Evolutionary conservation across 2,797 vertebrate species (phyloP), one percentile per base, ranked within the genome.

Genomic region (Carapus acus): DNA sequence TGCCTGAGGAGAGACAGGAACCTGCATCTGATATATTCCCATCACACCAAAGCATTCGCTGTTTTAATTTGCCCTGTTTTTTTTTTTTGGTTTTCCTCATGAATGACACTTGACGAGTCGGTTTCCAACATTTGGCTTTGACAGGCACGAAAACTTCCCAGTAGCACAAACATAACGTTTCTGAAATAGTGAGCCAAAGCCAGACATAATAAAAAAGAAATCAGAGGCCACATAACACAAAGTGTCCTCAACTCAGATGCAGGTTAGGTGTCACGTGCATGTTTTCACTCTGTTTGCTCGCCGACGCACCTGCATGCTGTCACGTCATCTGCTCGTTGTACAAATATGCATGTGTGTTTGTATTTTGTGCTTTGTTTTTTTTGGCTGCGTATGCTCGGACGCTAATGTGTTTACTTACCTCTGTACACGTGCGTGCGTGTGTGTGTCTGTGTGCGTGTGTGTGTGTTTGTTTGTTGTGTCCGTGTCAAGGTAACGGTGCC

Each of bases 401-500:
- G 6, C 11, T 13, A 15, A 7, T 12, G 9, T 33, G 6, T 33
- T 12, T 3, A 33, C 31, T 33, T 33, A 4, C 14, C 14, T 33
- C 31, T 36, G 29, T 16, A 15, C 15, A n/a, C 18, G 16, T 22
- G 3, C 8, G 13, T 49, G 23, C 38, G 23, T 49, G n/a, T 62
- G 42, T 17, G 16, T 36, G 52, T 22, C 17, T 43, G 23, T 49
- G n/a, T 62, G 42, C 16, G 16, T 36, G 52, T 22, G n/a, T 48
- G 34, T 57, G 6, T 57, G 15, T 14, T 16, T 19, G 14, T 39
- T 36, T 4, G n/a, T 36, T 21, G n/a, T n/a, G n/a, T n/a, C n/a
- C n/a, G n/a, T n/a, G n/a, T n/a, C n/a, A n/a, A 98, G 94, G 96
- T 98, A 63, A 93, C 83, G 19, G 96, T 92, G 82, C 90, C 92